Base-by-base conservation (phyloP, 2,113 vertebrate species). In the Mustelus asterias region DNA sequence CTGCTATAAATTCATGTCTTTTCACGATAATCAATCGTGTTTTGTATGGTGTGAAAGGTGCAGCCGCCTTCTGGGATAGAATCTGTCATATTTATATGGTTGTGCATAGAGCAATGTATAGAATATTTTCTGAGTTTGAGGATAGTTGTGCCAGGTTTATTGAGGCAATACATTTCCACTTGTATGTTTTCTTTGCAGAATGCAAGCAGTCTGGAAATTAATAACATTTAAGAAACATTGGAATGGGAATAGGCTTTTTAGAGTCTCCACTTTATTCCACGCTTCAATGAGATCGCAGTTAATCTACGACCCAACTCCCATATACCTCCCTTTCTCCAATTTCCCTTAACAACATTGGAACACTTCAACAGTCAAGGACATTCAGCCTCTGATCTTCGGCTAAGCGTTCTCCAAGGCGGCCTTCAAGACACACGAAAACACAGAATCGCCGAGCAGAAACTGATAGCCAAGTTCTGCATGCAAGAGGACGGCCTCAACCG, bases 101-200 rank as follows among this genome's bases (percentile, higher is more conserved):
- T 65, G 33, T 65, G 58, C 22, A 0, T 14, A 1, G 60, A 65
- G 33, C 60, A 92, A 65, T 65, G 60, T 37, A 93, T 37, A 7
- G 60, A 65, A 93, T 93, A 37, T 65, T 93, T 65, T 65, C 16
- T 93, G 63, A 65, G 65, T 58, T 93, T 93, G 60, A 65, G 60
- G 33, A 65, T 33, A 37, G 5, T 90, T 93, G 33, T 37, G 7
- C 58, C 8, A 18, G 33, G 2, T 14, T 63, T 92, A 65, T 93
- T 93, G 89, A 93, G 60, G 86, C 37, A 93, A 93, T 93, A 65
- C 6, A 93, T 93, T 93, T 65, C n/a, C 16, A 65, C 89, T 33
- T 93, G 89, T 37, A 37, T n/a, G 22, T 7, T 20, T 58, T 60
- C 29, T 11, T 29, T 60, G 11, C 26, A 65, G 60, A 65, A 37